Evolutionary conservation across 2,113 vertebrate species (phyloP).

Genomic region (Aegypius monachus): DNA sequence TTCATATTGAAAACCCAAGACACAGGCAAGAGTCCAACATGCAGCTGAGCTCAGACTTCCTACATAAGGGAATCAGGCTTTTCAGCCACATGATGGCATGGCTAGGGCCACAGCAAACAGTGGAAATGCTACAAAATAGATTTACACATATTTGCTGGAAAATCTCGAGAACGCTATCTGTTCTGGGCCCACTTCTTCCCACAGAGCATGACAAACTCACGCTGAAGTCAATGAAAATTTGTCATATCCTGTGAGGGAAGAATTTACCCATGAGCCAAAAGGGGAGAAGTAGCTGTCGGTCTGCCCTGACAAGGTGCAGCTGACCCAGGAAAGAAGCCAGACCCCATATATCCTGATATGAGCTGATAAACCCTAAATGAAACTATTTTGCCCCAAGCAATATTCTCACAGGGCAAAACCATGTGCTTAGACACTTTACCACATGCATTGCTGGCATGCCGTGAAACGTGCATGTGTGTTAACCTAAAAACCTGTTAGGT

Average conservation of each 20-base stretch:
- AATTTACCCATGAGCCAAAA: not conserved
- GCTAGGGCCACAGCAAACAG: not conserved
- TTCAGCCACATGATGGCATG: rapidly evolving
- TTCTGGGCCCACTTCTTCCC: not conserved
- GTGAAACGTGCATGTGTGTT: not conserved
- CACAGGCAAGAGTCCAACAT: not conserved
- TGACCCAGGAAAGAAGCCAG: not conserved
- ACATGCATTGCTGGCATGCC: not conserved
- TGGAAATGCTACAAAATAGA: not conserved
- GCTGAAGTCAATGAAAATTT: not conserved
- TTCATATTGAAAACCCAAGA: not conserved
- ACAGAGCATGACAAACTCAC: not conserved
- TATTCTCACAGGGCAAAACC: not conserved
- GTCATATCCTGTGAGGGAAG: not conserved
- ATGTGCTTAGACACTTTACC: not conserved
- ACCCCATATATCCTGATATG: not conserved
- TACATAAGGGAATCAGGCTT: rapidly evolving
- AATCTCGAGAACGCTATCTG: not conserved
- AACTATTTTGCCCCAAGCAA: not conserved
- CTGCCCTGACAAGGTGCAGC: not conserved
- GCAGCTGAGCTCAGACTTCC: not conserved
- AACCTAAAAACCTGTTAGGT: not conserved
- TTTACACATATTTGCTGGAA: not conserved
- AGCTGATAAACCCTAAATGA: not conserved
- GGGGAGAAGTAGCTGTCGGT: not conserved